Evolutionary conservation across 2,113 vertebrate species (phyloP).

Genomic region (Megaceryle maxima): DNA sequence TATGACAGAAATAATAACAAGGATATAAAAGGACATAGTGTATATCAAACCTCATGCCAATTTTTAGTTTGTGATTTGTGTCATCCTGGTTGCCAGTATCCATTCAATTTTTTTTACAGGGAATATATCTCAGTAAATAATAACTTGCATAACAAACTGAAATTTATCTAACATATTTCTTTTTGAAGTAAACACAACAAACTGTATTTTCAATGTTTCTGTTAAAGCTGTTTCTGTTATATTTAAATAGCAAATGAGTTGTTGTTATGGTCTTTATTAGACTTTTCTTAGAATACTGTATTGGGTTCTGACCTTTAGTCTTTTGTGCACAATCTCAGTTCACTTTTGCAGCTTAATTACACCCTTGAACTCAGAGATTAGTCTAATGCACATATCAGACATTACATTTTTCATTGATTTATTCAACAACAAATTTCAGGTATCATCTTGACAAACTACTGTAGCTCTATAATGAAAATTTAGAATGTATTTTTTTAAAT

Average conservation of each 20-base stretch:
- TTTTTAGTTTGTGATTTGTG: neutral
- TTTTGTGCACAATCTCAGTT: neutral
- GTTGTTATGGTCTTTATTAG: neutral
- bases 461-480: neutral
- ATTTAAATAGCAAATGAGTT: neutral
- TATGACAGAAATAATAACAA: neutral
- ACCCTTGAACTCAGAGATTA: neutral
- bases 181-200: neutral
- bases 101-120: neutral
- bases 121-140: neutral
- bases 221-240: too few species aligned
- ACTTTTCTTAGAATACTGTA: neutral
- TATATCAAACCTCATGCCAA: neutral
- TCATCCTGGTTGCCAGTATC: neutral
- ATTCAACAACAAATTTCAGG: neutral
- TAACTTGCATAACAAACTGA: neutral
- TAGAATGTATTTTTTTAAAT: slow-evolving; percentile 13
- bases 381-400: neutral
- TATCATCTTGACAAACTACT: neutral
- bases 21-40: neutral
- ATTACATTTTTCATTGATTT: neutral
- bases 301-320: neutral
- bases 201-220: neutral
- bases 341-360: neutral
- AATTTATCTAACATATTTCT: neutral